These are phyloP conservation scores for zebrafish (Danio rerio) DNA, from an alignment of 2,113 vertebrate species.

Conservation along the genomic window GRCz12tu NC_133188.1:38568501-38569000, in stretches of 20 bases:
- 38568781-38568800: conserved; percentile 51
- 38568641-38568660: conserved; percentile 21
- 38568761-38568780: conserved; percentile 74
- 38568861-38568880: too few relatives aligned
- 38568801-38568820: background rate
- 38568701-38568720: conserved; percentile 61
- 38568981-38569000: too few relatives aligned
- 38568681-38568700: conserved; percentile 68
- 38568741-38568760: conserved; percentile 65
- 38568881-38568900: too few relatives aligned
- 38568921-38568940: too few relatives aligned
- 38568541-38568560: background rate
- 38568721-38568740: conserved; percentile 65
- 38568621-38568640: conserved; percentile 7
- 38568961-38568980: too few relatives aligned
- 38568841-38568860: too few relatives aligned
- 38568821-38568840: too few relatives aligned
- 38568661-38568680: conserved; percentile 46
- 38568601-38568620: background rate
- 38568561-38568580: background rate
- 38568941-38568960: too few relatives aligned
- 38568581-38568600: background rate
- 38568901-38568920: too few relatives aligned
- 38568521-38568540: background rate
- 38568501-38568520: background rate